Conservation (phyloP, 2,888 invertebrate species). For the Anoplius nigerrimus region DNA sequence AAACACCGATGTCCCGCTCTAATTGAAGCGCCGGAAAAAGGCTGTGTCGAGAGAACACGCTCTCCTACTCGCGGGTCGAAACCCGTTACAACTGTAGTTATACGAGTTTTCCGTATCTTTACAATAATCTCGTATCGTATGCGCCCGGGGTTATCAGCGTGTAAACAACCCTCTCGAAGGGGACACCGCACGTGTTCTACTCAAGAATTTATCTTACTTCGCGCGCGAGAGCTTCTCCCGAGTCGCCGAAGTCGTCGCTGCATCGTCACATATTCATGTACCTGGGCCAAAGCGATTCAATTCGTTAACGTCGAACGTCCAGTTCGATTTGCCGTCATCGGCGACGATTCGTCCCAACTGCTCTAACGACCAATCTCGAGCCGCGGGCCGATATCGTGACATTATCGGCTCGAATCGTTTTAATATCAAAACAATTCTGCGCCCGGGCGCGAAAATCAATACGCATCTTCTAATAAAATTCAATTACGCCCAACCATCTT, state of each 20-base stretch:
- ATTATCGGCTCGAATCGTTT: too few species aligned
- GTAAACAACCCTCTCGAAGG: constrained; percentile 63
- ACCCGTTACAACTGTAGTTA: constrained; percentile 42
- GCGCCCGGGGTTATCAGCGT: constrained; percentile 57
- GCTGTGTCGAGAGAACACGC: background rate
- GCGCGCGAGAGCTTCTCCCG: background rate
- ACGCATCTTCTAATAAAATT: background rate
- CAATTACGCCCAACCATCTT: background rate
- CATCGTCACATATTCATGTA: too few species aligned
- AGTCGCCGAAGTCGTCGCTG: too few species aligned
- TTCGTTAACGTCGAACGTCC: too few species aligned
- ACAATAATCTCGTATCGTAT: constrained; percentile 63
- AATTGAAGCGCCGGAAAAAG: constrained; percentile 42
- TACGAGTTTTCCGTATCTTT: constrained; percentile 57
- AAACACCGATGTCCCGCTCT: constrained; percentile 44
- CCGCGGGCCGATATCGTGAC: too few species aligned
- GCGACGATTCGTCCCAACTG: too few species aligned
- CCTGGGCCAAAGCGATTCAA: too few species aligned
- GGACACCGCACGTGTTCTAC: constrained; percentile 37
- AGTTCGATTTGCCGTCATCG: too few species aligned
- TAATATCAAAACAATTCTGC: too few species aligned
- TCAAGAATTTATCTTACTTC: constrained; percentile 38
- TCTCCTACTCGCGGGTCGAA: background rate
- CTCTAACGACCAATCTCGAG: too few species aligned
- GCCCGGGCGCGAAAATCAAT: too few species aligned